phyloP scores from a whole-genome alignment of 2,113 vertebrate species.

The Cryptomyrus ogoouensis region DNA sequence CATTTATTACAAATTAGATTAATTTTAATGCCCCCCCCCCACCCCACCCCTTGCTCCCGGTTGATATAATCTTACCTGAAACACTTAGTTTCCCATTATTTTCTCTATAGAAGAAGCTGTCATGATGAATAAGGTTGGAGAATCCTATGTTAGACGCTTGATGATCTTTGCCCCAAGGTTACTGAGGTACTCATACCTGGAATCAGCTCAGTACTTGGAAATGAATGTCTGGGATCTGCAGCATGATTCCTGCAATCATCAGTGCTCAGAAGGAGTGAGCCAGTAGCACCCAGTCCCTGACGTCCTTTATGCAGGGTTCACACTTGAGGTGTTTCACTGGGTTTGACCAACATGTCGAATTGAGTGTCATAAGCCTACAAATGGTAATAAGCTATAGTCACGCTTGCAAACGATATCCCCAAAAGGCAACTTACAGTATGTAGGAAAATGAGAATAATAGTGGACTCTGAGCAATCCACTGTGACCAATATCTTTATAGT shows the following conservation, averaged over 20 bases:
- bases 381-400: background rate
- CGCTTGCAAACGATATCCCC: background rate
- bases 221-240: background rate
- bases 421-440: background rate
- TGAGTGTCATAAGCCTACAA: background rate
- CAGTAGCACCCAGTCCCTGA: background rate
- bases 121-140: background rate
- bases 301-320: background rate
- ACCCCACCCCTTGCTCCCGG: no score
- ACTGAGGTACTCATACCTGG: background rate
- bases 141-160: background rate
- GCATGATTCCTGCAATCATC: background rate
- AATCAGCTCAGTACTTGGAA: background rate
- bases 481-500: background rate
- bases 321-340: background rate
- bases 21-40: background rate
- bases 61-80: background rate
- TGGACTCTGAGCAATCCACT: background rate
- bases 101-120: background rate
- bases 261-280: background rate
- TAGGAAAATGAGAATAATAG: background rate
- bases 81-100: background rate
- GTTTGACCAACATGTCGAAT: background rate
- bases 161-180: background rate
- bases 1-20: background rate